Percentiles rank a stretch among this genome's conserved stretches.
phyloP scores from a whole-genome alignment of 1,140 invertebrate genomes.

The Drosophila carrolli region DNA sequence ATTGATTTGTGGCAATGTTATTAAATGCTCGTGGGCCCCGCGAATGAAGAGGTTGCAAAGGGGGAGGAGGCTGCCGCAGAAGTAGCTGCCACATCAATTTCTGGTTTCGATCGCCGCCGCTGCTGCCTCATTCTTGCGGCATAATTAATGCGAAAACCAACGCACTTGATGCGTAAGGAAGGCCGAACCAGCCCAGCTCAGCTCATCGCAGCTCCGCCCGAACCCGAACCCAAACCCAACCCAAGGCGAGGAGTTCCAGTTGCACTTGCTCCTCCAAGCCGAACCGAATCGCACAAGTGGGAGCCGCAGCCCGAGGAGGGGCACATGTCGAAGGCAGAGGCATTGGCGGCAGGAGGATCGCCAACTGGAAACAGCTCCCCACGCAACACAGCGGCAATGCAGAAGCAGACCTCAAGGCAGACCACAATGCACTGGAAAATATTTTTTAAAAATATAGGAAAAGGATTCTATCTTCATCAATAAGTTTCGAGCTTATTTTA shows the following conservation, averaged over 20 bases:
- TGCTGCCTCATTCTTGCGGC: slow-evolving; percentile 59
- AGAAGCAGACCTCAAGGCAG: slow-evolving; percentile 50
- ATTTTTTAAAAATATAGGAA: not conserved
- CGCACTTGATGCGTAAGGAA: slow-evolving; percentile 78
- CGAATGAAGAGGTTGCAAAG: slow-evolving; percentile 5
- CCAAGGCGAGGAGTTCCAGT: slow-evolving; percentile 53
- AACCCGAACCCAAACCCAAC: slow-evolving; percentile 16
- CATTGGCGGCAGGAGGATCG: slow-evolving; percentile 23
- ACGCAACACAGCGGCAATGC: slow-evolving; percentile 53
- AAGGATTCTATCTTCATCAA: no score
- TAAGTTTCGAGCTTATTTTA: no score
- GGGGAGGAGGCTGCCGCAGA: slow-evolving; percentile 46
- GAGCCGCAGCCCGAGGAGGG: slow-evolving; percentile 35
- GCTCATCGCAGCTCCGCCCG: not conserved
- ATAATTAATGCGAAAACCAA: slow-evolving; percentile 84
- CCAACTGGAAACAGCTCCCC: slow-evolving; percentile 75
- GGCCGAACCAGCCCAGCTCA: slow-evolving; percentile 22
- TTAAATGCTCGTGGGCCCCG: slow-evolving; percentile 69
- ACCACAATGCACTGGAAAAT: slow-evolving; percentile 32
- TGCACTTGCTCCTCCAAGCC: slow-evolving; percentile 28
- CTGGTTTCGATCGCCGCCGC: slow-evolving; percentile 54
- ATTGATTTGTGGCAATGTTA: slow-evolving; percentile 79
- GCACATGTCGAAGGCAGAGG: slow-evolving; percentile 14
- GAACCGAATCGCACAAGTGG: slow-evolving; percentile 18
- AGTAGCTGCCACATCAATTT: slow-evolving; percentile 80